Evolutionary conservation across 1,140 invertebrate species (phyloP), one percentile per base, ranked within the genome.

Genomic region (Harpegnathos saltator): DNA sequence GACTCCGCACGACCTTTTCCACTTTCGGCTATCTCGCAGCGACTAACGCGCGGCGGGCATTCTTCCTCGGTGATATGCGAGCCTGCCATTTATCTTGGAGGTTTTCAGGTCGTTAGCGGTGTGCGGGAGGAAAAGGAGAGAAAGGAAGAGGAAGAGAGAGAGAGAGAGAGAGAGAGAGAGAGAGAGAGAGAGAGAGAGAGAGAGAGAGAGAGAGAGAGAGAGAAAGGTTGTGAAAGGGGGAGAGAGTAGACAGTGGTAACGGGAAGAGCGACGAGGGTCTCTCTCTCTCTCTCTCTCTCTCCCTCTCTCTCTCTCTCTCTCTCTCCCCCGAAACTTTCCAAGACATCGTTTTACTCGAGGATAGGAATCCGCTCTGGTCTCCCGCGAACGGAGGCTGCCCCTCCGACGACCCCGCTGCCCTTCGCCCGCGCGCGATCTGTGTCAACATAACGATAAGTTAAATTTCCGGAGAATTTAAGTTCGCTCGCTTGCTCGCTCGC

Each of bases 1-100:
- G 75, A 78, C 75, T 78, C 63, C 33, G 75, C 75, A 56, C 75
- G 75, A 78, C 75, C 75, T 69, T 78, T 78, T 78, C 75, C 65
- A 78, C 75, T 78, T 78, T 78, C 75, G 52, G 44, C 63, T 78
- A 78, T 78, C 75, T 78, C 22, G 38, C 38, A 33, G 63, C 62
- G 63, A 78, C 63, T 63, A 44, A 44, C 38, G 61, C 54, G 19
- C 63, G 75, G 63, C 74, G 29, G 65, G 75, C 63, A 78, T 78
- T 78, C 75, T 78, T 78, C 75, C n/a, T 69, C 75, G 38, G 54
- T 78, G 63, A 78, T 78, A 78, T 78, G 75, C 52, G 75, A 78
- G 52, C 50, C 3, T 24, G 63, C 63, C 63, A 44, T 78, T 58
- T 78, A 78, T 78, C 75, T 69, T 15, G 63, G 33, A 17, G 63